A percentile compares a stretch with the other conserved stretches of the same genome.
phyloP scores from a whole-genome alignment of 2,888 invertebrate genomes.

The Hybos culiciformis region DNA sequence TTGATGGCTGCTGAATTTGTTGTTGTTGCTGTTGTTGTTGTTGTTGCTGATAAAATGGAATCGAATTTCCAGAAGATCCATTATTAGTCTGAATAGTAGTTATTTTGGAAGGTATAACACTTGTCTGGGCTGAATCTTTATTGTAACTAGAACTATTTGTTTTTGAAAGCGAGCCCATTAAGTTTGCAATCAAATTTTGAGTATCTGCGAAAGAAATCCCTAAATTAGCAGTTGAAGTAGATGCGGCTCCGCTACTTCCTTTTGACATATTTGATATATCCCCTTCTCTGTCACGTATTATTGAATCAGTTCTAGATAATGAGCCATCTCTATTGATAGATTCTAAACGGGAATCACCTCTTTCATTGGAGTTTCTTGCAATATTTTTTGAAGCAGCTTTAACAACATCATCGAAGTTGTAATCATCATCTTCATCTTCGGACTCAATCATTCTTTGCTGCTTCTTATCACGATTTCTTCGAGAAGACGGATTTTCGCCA shows the following conservation, averaged over 20 bases:
- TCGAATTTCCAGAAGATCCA: constrained; percentile 8
- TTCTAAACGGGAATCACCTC: constrained; percentile 14
- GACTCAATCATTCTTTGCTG: constrained; percentile 39
- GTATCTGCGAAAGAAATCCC: constrained; percentile 41
- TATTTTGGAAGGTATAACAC: constrained; percentile 11
- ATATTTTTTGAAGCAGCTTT: constrained; percentile 63
- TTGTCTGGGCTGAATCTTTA: constrained; percentile 5
- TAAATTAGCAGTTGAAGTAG: constrained; percentile 8
- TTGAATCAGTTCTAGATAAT: constrained; percentile 1
- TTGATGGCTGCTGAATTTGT: constrained; percentile 17
- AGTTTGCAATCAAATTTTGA: constrained; percentile 46
- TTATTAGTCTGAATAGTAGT: constrained; percentile 3
- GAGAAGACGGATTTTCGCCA: too few relatives aligned
- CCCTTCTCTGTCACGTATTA: constrained; percentile 20
- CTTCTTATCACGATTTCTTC: constrained; percentile 20
- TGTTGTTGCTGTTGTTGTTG: constrained; percentile 1
- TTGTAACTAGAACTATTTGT: constrained; percentile 15
- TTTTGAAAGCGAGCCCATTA: constrained; percentile 45
- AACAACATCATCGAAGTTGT: constrained; percentile 71
- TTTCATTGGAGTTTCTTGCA: constrained; percentile 42
- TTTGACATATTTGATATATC: constrained; percentile 23
- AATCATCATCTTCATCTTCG: constrained; percentile 66
- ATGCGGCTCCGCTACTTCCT: constrained; percentile 21
- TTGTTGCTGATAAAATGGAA: constrained; percentile 6
- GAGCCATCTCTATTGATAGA: background rate